phyloP scores from a whole-genome alignment of 2,113 vertebrate species.

The Platysteira castanea region DNA sequence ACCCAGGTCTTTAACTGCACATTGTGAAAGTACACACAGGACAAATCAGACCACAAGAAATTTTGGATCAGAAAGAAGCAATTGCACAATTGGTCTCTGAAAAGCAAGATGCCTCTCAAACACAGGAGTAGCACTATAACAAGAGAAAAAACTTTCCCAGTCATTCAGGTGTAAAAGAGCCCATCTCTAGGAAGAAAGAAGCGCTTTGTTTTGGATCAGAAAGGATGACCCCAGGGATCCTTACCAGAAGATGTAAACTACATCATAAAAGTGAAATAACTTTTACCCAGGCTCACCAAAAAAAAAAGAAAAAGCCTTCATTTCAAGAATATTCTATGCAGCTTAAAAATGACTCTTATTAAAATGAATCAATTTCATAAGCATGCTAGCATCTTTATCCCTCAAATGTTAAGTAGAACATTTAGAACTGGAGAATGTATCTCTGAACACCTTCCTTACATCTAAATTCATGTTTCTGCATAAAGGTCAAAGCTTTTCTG shows the following conservation, averaged over 20 bases:
- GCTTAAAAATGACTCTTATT: neutral
- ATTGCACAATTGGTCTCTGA: neutral
- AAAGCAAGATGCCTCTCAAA: neutral
- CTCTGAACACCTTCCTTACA: neutral
- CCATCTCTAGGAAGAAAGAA: neutral
- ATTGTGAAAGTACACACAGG: neutral
- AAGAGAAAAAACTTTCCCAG: neutral
- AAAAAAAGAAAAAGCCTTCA: neutral
- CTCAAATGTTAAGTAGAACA: constrained; percentile 36
- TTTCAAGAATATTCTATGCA: neutral
- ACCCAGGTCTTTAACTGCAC: neutral
- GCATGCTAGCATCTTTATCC: neutral
- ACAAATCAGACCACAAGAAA: neutral
- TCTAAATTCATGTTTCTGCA: constrained; percentile 14
- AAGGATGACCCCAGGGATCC: neutral
- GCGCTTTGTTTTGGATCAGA: neutral
- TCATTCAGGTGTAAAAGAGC: neutral
- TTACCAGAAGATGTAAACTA: constrained; percentile 6
- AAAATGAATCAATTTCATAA: constrained; percentile 23
- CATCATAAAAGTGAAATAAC: neutral
- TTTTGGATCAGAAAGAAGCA: neutral
- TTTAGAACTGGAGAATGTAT: constrained; percentile 2
- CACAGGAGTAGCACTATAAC: neutral
- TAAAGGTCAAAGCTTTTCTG: constrained; percentile 37
- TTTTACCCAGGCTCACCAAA: neutral